Percentiles rank a stretch among this genome's conserved stretches.
These are phyloP conservation scores for Cyclina sinensis DNA, from an alignment of 1,140 invertebrate species.

Conservation along the genomic window DNA sequence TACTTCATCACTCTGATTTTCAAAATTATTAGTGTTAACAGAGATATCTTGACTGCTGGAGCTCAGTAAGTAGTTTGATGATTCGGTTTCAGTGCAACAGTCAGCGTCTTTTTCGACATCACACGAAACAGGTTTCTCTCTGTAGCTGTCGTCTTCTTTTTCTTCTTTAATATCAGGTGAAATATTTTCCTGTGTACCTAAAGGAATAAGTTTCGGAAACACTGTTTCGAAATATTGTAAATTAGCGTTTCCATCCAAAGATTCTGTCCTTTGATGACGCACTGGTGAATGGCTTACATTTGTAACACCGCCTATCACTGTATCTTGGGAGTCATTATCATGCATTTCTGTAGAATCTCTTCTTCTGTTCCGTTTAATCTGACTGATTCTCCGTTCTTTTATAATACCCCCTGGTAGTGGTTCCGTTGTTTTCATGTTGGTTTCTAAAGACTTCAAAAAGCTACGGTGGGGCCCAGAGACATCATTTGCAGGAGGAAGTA, in stretches of 20 bases:
- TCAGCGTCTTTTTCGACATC: background rate
- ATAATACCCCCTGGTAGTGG: background rate
- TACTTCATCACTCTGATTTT: background rate
- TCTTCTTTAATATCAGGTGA: background rate
- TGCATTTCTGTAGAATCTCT: background rate
- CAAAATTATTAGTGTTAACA: too few relatives aligned
- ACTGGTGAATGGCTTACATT: background rate
- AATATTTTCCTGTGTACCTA: background rate
- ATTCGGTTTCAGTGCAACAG: background rate
- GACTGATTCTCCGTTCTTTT: background rate
- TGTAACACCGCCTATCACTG: constrained; percentile 8
- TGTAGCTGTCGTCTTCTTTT: background rate
- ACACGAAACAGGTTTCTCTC: background rate
- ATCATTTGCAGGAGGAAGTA: too few relatives aligned
- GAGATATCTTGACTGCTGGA: background rate
- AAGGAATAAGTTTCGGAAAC: background rate
- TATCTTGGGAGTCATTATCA: constrained; percentile 29
- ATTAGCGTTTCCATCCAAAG: background rate
- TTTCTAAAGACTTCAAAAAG: too few relatives aligned
- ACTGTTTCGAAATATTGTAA: background rate
- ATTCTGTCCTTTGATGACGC: background rate
- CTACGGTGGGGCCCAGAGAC: too few relatives aligned
- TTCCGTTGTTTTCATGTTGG: too few relatives aligned
- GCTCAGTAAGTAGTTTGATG: background rate
- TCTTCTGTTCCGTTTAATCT: background rate